Evolutionary conservation across 92 coral and sea anemone species (phyloP).

Genomic region (Bergia puertoricense): DNA sequence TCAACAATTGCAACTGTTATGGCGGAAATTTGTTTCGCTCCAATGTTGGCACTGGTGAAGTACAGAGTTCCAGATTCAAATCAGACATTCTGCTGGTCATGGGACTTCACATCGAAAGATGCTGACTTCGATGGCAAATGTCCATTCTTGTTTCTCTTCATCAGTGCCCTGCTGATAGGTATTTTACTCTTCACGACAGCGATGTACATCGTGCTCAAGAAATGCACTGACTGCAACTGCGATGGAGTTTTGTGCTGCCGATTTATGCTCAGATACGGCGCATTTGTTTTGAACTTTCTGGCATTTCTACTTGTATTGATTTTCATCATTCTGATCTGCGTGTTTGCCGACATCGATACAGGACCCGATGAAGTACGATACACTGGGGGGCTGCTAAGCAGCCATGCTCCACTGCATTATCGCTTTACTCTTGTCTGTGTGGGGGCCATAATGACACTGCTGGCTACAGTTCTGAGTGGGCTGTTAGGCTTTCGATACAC

Average conservation of each 20-base stretch:
- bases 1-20: slow-evolving; percentile 47
- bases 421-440: slow-evolving; percentile 53
- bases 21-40: slow-evolving; percentile 58
- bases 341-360: slow-evolving; percentile 23
- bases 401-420: slow-evolving; percentile 33
- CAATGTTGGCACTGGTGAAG: slow-evolving; percentile 49
- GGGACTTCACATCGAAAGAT: slow-evolving; percentile 44
- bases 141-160: slow-evolving; percentile 56
- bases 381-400: slow-evolving; percentile 52
- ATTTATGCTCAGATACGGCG: slow-evolving; percentile 51
- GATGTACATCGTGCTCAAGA: slow-evolving; percentile 37
- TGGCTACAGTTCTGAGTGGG: slow-evolving; percentile 51
- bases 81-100: slow-evolving; percentile 62
- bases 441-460: slow-evolving; percentile 46
- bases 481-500: slow-evolving; percentile 27
- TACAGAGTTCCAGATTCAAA: slow-evolving; percentile 8
- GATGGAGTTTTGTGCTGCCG: slow-evolving; percentile 41
- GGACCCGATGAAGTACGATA: neutral
- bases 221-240: slow-evolving; percentile 36
- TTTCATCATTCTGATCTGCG: slow-evolving; percentile 55
- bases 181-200: slow-evolving; percentile 43
- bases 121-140: slow-evolving; percentile 32
- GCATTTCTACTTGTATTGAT: slow-evolving; percentile 44
- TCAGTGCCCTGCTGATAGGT: slow-evolving; percentile 50
- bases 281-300: slow-evolving; percentile 39